A percentile compares a stretch with the other conserved stretches of the same genome.
phyloP scores from a whole-genome alignment of 2,888 invertebrate genomes.

The Rosalia funebris region DNA sequence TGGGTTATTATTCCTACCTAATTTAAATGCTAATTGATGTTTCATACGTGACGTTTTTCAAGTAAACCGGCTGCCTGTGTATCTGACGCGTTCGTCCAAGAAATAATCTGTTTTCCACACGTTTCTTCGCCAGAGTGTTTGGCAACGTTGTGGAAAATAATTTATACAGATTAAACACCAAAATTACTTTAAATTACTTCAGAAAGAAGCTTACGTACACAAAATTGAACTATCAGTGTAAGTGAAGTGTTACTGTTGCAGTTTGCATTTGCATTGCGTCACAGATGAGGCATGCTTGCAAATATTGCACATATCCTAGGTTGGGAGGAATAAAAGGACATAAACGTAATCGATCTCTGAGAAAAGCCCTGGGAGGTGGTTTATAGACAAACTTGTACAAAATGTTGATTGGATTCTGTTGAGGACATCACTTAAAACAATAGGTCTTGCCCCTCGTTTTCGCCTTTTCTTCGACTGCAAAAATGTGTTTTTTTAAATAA shows the following conservation, averaged over 20 bases:
- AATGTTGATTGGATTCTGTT: constrained; percentile 25
- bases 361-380: constrained; percentile 48
- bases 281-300: constrained; percentile 32
- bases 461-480: constrained; percentile 6
- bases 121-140: constrained; percentile 27
- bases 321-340: constrained; percentile 51
- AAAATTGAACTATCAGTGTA: constrained; percentile 24
- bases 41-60: constrained; percentile 21
- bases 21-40: constrained; percentile 21
- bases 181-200: constrained; percentile 29
- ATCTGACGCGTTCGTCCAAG: constrained; percentile 17
- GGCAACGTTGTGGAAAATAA: constrained; percentile 41
- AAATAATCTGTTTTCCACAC: constrained; percentile 23
- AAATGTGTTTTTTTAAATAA: constrained; percentile 53
- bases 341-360: constrained; percentile 57
- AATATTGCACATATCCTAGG: constrained; percentile 38
- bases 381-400: constrained; percentile 30
- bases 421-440: constrained; percentile 14
- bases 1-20: constrained; percentile 9
- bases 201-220: constrained; percentile 29
- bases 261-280: constrained; percentile 29
- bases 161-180: constrained; percentile 32
- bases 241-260: constrained; percentile 11
- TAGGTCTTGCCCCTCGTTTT: constrained; percentile 9
- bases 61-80: not conserved